These are phyloP conservation scores for Oryzias woworae DNA, from an alignment of 2,113 vertebrate species.

Conservation along the genomic window DNA sequence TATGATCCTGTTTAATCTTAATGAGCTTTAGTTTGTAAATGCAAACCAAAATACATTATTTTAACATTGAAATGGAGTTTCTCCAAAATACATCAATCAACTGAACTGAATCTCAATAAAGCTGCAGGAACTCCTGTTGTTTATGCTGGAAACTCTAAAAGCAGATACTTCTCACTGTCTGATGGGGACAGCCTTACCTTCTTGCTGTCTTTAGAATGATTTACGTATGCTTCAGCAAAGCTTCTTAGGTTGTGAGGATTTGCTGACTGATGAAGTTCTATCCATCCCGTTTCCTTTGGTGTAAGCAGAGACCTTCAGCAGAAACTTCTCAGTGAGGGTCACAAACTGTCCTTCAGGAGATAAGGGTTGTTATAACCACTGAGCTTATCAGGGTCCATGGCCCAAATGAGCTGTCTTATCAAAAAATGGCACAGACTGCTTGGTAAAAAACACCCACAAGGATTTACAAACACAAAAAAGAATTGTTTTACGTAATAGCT, in stretches of 20 bases:
- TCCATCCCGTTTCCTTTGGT: slow-evolving; percentile 39
- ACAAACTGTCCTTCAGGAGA: slow-evolving; percentile 78
- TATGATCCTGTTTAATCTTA: no score
- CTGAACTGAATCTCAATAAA: no score
- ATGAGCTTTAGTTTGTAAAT: no score
- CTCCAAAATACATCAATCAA: no score
- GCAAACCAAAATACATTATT: no score
- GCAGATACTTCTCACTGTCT: no score
- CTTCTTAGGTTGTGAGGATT: slow-evolving; percentile 26
- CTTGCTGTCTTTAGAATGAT: neutral
- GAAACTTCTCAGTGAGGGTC: slow-evolving; percentile 52
- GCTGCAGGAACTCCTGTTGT: no score
- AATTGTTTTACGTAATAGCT: slow-evolving; percentile 1
- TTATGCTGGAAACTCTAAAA: no score
- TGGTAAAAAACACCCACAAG: slow-evolving; percentile 47
- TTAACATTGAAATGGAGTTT: no score
- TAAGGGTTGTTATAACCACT: slow-evolving; percentile 57
- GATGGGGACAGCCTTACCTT: no score
- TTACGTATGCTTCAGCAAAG: slow-evolving; percentile 11
- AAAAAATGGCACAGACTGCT: slow-evolving; percentile 38
- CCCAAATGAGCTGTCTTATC: slow-evolving; percentile 65
- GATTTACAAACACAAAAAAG: slow-evolving; percentile 49
- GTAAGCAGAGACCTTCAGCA: slow-evolving; percentile 44
- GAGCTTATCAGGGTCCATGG: slow-evolving; percentile 65
- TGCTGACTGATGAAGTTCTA: slow-evolving; percentile 19